Evolutionary conservation across 2,888 invertebrate genomes (phyloP).

Genomic region (Tachina fera): DNA sequence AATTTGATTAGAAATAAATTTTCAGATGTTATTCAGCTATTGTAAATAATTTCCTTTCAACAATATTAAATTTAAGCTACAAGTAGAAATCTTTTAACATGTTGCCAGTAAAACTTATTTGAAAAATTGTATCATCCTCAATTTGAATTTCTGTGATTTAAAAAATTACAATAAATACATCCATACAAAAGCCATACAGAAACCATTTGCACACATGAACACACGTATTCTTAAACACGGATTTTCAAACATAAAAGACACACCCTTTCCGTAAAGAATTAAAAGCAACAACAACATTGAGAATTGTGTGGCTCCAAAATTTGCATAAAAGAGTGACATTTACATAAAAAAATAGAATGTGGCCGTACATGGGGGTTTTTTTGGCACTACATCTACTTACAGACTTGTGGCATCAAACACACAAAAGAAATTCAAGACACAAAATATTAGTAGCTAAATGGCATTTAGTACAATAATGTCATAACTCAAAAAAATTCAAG

Average conservation of each 20-base stretch:
- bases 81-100: background rate
- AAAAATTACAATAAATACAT: slow-evolving; percentile 44
- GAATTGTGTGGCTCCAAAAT: slow-evolving; percentile 52
- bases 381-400: slow-evolving; percentile 36
- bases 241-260: slow-evolving; percentile 39
- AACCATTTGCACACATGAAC: background rate
- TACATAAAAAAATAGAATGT: slow-evolving; percentile 39
- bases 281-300: slow-evolving; percentile 28
- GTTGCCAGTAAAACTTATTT: background rate
- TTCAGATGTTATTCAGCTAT: no score
- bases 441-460: background rate
- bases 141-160: background rate
- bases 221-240: background rate
- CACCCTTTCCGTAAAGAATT: slow-evolving; percentile 30
- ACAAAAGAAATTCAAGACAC: slow-evolving; percentile 2
- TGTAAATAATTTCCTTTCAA: no score
- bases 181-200: background rate
- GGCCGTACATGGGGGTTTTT: slow-evolving; percentile 62
- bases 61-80: background rate
- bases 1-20: no score
- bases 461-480: background rate
- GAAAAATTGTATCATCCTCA: background rate
- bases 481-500: no score
- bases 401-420: slow-evolving; percentile 30
- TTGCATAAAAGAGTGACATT: slow-evolving; percentile 68